A percentile compares a stretch with the other conserved stretches of the same genome.
phyloP scores from a whole-genome alignment of 2,113 vertebrate genomes.

The Istiophorus platypterus region DNA sequence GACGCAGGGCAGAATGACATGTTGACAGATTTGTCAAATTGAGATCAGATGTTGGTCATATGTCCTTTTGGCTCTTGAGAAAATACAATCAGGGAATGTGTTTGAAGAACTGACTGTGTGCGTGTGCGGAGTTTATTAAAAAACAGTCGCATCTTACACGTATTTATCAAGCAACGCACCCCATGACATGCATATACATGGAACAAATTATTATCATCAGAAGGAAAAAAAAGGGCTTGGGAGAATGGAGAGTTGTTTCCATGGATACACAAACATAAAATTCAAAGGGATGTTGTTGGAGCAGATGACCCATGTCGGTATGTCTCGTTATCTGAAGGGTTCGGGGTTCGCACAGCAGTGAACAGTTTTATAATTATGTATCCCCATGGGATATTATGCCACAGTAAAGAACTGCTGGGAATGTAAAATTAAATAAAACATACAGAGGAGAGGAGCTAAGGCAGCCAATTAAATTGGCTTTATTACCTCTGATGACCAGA shows the following conservation, averaged over 20 bases:
- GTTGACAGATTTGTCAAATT: conserved; percentile 19
- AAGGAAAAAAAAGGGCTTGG: background rate
- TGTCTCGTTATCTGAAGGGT: conserved; percentile 34
- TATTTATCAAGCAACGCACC: background rate
- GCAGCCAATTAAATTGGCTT: too few species aligned
- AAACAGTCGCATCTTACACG: background rate
- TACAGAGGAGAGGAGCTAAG: conserved; percentile 2
- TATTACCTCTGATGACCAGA: too few species aligned
- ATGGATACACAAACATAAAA: conserved; percentile 45
- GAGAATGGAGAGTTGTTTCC: conserved; percentile 31
- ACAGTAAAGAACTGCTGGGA: background rate
- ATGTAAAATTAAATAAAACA: conserved; percentile 3
- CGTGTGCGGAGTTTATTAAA: too few species aligned
- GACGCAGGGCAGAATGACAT: conserved; percentile 5
- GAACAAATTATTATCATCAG: background rate
- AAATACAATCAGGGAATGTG: conserved; percentile 6
- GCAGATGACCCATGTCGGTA: conserved; percentile 28
- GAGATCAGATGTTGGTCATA: background rate
- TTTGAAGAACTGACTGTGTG: background rate
- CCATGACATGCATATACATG: background rate
- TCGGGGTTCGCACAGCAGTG: conserved; percentile 30
- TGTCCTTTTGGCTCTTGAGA: conserved; percentile 2
- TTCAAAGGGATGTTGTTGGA: conserved; percentile 12
- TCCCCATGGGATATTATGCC: conserved; percentile 22
- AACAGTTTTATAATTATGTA: conserved; percentile 32